These are phyloP conservation scores for Cepaea nemoralis DNA, from an alignment of 1,140 invertebrate genomes.

Conservation along the genomic window DNA sequence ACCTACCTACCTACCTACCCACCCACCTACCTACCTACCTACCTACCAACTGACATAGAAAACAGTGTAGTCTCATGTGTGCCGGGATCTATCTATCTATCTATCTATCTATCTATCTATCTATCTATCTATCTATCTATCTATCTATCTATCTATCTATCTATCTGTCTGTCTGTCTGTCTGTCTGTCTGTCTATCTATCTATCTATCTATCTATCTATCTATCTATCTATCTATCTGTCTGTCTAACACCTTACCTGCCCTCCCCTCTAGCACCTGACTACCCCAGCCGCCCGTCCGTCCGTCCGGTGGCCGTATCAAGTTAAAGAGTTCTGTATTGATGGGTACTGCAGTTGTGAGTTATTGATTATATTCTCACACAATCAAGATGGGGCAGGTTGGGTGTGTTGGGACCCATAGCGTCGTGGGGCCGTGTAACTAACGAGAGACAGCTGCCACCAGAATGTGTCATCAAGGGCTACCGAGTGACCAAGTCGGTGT, in stretches of 20 bases:
- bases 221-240: constrained; percentile 25
- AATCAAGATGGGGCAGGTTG: too few species aligned
- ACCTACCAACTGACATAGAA: too few species aligned
- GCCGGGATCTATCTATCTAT: not conserved
- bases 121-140: constrained; percentile 23
- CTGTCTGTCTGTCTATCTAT: not conserved
- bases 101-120: not conserved
- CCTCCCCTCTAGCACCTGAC: not conserved
- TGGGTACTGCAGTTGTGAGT: too few species aligned
- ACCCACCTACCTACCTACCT: not conserved
- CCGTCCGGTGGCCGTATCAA: too few species aligned
- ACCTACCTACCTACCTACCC: not conserved
- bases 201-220: constrained; percentile 24
- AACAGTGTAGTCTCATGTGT: too few species aligned
- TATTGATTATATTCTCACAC: too few species aligned
- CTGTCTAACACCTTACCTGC: constrained; percentile 7
- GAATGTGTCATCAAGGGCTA: too few species aligned
- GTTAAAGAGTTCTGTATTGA: too few species aligned
- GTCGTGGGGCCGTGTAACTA: too few species aligned
- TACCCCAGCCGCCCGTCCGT: not conserved
- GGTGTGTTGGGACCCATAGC: too few species aligned
- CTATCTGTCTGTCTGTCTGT: constrained; percentile 23
- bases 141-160: constrained; percentile 23
- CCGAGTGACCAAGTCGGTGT: too few species aligned
- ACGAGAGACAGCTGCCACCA: too few species aligned